phyloP scores from a whole-genome alignment of 2,797 vertebrate genomes.

The Sebastes diploproa region DNA sequence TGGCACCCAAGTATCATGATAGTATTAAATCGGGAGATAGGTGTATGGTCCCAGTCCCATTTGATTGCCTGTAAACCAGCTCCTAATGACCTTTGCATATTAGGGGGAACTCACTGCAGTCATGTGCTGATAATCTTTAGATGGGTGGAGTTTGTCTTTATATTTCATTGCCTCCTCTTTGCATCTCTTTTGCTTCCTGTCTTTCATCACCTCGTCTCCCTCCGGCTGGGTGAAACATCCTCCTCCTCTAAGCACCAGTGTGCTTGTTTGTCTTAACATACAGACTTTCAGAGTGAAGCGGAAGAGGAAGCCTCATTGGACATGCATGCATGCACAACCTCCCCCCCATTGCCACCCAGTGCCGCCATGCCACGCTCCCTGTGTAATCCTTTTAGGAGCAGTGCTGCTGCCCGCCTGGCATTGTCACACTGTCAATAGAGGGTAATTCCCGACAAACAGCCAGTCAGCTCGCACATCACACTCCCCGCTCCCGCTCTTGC shows the following conservation, averaged over 20 bases:
- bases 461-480: conserved; percentile 32
- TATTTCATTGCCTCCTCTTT: conserved; percentile 21
- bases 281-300: conserved; percentile 23
- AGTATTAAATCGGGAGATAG: too few species aligned
- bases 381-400: conserved; percentile 80
- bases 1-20: too few species aligned
- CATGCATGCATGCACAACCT: conserved; percentile 40
- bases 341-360: conserved; percentile 39
- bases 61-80: conserved; percentile 1
- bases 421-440: conserved; percentile 73
- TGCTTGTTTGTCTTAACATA: conserved; percentile 40
- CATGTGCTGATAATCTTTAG: conserved; percentile 16
- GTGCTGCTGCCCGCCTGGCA: conserved; percentile 53
- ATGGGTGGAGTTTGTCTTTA: conserved; percentile 5
- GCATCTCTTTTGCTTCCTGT: conserved; percentile 17
- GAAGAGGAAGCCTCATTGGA: conserved; percentile 50
- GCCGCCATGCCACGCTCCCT: conserved; percentile 55
- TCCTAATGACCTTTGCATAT: conserved; percentile 22
- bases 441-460: conserved; percentile 70
- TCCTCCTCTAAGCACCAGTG: conserved; percentile 27
- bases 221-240: conserved; percentile 51
- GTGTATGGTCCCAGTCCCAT: too few species aligned
- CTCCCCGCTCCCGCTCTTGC: conserved; percentile 14
- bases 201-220: conserved; percentile 51
- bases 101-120: not conserved